These are phyloP conservation scores for Drosophila nigromelanica DNA, from an alignment of 1,140 invertebrate species.

Conservation along the genomic window DNA sequence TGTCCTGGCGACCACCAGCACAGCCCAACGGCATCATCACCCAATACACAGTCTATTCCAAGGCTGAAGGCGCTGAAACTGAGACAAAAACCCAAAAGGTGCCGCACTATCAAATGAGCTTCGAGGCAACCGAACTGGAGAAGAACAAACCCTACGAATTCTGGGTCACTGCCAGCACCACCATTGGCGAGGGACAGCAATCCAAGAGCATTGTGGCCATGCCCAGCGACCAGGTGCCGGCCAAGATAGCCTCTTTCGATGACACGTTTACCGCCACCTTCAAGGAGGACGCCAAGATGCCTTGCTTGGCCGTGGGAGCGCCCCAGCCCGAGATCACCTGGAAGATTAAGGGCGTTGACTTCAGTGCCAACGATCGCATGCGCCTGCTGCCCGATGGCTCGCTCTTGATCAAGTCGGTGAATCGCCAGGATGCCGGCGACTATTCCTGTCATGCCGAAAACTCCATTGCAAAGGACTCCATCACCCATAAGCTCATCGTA, in stretches of 20 bases:
- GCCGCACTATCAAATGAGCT: slow-evolving; percentile 88
- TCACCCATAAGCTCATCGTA: slow-evolving; percentile 95
- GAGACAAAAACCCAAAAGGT: slow-evolving; percentile 88
- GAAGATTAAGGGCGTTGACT: slow-evolving; percentile 88
- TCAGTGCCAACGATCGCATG: slow-evolving; percentile 88
- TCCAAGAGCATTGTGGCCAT: slow-evolving; percentile 93
- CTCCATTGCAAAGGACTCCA: slow-evolving; percentile 95
- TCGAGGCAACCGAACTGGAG: slow-evolving; percentile 93
- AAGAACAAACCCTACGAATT: slow-evolving; percentile 94
- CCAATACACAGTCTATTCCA: slow-evolving; percentile 96
- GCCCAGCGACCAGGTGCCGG: slow-evolving; percentile 94
- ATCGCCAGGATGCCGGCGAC: slow-evolving; percentile 94
- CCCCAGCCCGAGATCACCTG: slow-evolving; percentile 94
- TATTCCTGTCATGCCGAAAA: slow-evolving; percentile 97
- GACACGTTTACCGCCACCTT: slow-evolving; percentile 95
- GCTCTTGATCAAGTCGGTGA: slow-evolving; percentile 94
- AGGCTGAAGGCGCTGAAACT: slow-evolving; percentile 88
- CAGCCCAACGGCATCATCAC: slow-evolving; percentile 96
- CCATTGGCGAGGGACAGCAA: slow-evolving; percentile 95
- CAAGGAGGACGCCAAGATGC: slow-evolving; percentile 95
- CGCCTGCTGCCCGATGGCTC: slow-evolving; percentile 94
- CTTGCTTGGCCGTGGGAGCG: slow-evolving; percentile 95
- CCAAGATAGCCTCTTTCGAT: slow-evolving; percentile 96
- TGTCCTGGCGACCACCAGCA: slow-evolving; percentile 96
- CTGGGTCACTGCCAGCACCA: slow-evolving; percentile 97